Evolutionary conservation across 2,113 vertebrate genomes (phyloP).

Genomic region (Pavo muticus): DNA sequence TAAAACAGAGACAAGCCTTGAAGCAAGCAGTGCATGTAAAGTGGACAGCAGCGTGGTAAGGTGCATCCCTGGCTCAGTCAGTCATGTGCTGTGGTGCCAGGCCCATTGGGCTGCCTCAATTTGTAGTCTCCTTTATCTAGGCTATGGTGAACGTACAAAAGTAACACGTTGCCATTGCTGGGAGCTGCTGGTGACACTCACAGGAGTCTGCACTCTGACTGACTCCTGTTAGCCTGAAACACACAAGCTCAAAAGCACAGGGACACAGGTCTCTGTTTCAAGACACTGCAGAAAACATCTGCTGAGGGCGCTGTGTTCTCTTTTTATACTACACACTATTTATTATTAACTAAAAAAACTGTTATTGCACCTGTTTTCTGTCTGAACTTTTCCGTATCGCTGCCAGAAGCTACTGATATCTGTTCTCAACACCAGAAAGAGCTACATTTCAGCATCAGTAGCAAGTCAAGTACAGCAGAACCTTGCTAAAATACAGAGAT

Average conservation of each 20-base stretch:
- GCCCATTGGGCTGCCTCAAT: not conserved
- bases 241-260: not conserved
- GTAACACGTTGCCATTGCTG: not conserved
- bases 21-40: not conserved
- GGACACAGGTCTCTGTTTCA: not conserved
- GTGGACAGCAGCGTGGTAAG: not conserved
- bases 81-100: not conserved
- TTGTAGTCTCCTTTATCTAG: fast-evolving
- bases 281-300: not conserved
- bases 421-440: not conserved
- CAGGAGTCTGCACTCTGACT: not conserved
- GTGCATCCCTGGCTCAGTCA: not conserved
- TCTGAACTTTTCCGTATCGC: not conserved
- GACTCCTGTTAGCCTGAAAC: not conserved
- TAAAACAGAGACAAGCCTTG: not conserved
- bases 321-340: not conserved
- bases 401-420: not conserved
- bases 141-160: not conserved
- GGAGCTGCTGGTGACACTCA: not conserved
- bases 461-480: not conserved
- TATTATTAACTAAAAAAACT: not conserved
- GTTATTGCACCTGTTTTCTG: not conserved
- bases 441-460: not conserved
- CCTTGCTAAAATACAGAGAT: not conserved
- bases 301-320: fast-evolving